Base-by-base conservation (phyloP, 2,113 vertebrate species). In the Salvelinus sp. region DNA sequence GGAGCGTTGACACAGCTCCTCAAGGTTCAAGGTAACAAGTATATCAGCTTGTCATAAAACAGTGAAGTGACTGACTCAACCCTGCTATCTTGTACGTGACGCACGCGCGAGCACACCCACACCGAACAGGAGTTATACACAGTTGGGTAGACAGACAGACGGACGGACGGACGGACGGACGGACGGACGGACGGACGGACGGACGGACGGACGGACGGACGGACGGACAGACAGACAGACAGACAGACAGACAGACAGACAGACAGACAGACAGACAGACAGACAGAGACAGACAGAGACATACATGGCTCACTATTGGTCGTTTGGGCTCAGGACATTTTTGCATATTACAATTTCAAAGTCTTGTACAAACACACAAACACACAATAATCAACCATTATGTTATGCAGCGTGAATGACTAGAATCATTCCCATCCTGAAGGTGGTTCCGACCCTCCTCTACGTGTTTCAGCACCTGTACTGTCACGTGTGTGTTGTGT, bases 71-170 rank as follows among this genome's bases (percentile, higher is more conserved):
- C 13, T 54, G 50, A 54, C 50, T 18, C 50, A 54, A 5, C 16
- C 50, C 12, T 18, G 50, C 16, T 54, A 54, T 54, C 16, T 14
- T 14, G 12, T 78, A 33, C 28, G 5, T 28, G 22, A 70, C 70
- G 33, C 73, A 75, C n/a, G 30, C 60, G 27, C 62, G 28, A 57
- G 78, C 60, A 79, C 70, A 78, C 68, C 80, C 75, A 85, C 48
- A 16, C 48, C 18, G 13, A 20, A 16, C 13, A 16, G 50, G 50
- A 57, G 50, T 4, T 18, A 20, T 1, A 16, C 3, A 57, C 54
- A 57, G 54, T 1, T 1, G 4, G 13, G 1, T 6, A 18, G 50
- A 18, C 14, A 54, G 10, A 54, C 50, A 18, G 30, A 33, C 30
- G 5, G 30, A 30, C 30, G 5, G 30, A 30, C 30, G 5, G 30